Conservation (phyloP, 2,797 vertebrate genomes). For the Prionace glauca region DNA sequence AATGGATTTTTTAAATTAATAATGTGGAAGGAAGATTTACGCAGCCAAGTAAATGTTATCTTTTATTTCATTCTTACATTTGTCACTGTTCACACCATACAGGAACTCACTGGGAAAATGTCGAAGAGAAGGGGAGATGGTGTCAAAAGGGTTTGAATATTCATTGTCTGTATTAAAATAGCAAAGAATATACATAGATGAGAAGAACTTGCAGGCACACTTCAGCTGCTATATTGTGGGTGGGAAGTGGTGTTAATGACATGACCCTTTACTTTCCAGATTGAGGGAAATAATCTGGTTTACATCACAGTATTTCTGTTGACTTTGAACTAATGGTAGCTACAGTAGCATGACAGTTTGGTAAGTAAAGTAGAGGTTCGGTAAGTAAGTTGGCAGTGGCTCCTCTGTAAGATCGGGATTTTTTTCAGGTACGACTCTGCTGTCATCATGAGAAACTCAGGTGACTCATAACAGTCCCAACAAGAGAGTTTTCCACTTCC, state of each 20-base stretch:
- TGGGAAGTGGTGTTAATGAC: background rate
- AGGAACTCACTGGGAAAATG: constrained; percentile 60
- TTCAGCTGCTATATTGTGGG: background rate
- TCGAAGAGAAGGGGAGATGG: constrained; percentile 59
- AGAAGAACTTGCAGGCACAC: background rate
- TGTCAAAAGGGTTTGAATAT: constrained; percentile 59
- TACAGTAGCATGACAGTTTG: background rate
- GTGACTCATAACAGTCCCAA: background rate
- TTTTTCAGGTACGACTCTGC: background rate
- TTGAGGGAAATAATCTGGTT: background rate
- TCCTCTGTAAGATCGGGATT: too few species aligned
- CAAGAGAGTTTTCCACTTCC: background rate
- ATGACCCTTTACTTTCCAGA: background rate
- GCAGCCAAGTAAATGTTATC: constrained; percentile 59
- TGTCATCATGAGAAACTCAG: background rate
- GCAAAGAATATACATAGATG: background rate
- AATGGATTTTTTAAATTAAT: constrained; percentile 64
- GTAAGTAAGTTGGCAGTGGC: too few species aligned
- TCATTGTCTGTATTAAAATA: constrained; percentile 50
- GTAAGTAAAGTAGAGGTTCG: too few species aligned
- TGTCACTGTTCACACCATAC: constrained; percentile 63
- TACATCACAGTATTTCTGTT: background rate
- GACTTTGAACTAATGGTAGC: background rate
- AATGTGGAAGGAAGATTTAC: constrained; percentile 66
- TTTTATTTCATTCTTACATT: constrained; percentile 65